These are phyloP conservation scores for Trichogramma dendrolimi DNA, from an alignment of 2,888 invertebrate genomes.

Conservation along the genomic window DNA sequence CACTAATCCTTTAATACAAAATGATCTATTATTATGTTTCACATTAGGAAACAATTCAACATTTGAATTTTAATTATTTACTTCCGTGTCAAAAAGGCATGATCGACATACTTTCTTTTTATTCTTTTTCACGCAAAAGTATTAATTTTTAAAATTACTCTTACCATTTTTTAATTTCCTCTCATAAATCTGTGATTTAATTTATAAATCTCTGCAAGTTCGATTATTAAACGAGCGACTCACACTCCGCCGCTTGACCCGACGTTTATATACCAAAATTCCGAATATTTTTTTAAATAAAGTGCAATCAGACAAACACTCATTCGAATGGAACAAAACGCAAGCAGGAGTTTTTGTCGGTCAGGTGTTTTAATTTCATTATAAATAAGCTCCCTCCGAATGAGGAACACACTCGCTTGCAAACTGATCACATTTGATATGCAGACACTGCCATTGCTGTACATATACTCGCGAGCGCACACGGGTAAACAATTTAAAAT, in stretches of 20 bases:
- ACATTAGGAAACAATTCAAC: background rate
- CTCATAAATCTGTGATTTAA: background rate
- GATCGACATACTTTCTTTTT: background rate
- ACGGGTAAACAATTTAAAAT: constrained; percentile 24
- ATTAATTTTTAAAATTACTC: no score
- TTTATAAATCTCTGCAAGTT: background rate
- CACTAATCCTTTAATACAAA: no score
- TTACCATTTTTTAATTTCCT: background rate
- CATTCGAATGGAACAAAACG: background rate
- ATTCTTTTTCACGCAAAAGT: background rate
- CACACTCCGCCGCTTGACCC: background rate
- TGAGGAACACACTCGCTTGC: background rate
- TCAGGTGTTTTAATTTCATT: constrained; percentile 20
- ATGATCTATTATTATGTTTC: no score
- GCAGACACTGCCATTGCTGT: background rate
- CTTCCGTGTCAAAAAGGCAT: no score
- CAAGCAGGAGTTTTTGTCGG: constrained; percentile 12
- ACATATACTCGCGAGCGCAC: background rate
- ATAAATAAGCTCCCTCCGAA: constrained; percentile 17
- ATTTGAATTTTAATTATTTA: background rate
- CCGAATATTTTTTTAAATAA: background rate
- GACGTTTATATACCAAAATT: background rate
- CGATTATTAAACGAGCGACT: constrained; percentile 10
- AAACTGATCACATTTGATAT: constrained; percentile 17
- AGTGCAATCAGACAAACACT: constrained; percentile 9